Base-by-base conservation (phyloP, 2,113 vertebrate genomes). In the Antidorcas marsupialis region DNA sequence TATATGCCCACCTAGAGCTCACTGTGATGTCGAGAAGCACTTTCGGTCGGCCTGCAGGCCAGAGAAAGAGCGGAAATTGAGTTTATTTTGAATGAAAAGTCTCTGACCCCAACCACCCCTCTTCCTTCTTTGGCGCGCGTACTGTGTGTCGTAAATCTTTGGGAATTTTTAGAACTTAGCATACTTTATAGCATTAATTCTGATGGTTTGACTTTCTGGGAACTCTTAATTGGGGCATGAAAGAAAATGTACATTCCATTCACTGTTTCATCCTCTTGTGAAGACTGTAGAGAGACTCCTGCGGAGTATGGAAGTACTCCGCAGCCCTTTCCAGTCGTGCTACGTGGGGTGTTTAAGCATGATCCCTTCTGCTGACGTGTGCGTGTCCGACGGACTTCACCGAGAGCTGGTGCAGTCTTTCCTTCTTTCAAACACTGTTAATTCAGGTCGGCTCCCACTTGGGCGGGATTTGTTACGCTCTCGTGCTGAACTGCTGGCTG, bases 81-180 rank as follows among this genome's bases (percentile, higher is more conserved):
- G 25, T 82, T 96, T 30, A 14, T 86, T 85, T 87, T 67, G 1
- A 76, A 52, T 36, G n/a, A 15, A 43, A 43, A 55, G 86, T 25
- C 76, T 0, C n/a, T 79, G 93, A 19, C 45, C 93, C n/a, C 64
- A 10, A 0, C 39, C 74, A 14, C 52, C 59, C 23, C 7, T 15
- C n/a, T 67, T 53, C 83, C 96, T 74, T 67, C 64, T 55, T 33
- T 87, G 91, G 81, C 64, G 33, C 1, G 11, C 14, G 11, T 7
- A 14, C 60, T 28, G 25, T n/a, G 27, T 64, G 53, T 76, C 36
- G 0, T 93, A 67, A 88, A 87, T 87, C 83, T 45, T 62, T 27
- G 43, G 57, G 53, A 83, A 92, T 82, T 95, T 95, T 97, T 83
- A 97, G 94, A 84, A 36, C 43, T 87, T 84, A 50, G 25, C 30